These are phyloP conservation scores for Epizoanthus stellaris DNA, from an alignment of 92 coral and sea anemone genomes.

Conservation along the genomic window DNA sequence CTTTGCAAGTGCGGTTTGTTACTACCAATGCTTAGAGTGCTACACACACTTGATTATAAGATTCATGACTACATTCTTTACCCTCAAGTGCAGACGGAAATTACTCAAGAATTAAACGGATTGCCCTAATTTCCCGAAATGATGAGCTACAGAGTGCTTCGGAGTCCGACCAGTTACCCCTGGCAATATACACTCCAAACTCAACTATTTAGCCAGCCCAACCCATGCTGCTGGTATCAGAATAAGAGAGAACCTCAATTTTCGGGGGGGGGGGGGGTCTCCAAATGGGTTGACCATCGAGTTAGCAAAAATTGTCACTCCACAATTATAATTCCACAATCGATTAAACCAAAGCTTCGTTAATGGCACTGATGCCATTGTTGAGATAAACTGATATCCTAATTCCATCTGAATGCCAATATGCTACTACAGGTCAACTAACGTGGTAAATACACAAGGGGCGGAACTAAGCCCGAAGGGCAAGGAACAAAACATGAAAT, in stretches of 20 bases:
- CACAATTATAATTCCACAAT: not conserved
- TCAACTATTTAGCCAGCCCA: slow-evolving; percentile 47
- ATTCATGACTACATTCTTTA: not conserved
- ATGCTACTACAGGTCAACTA: not conserved
- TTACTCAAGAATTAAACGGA: not conserved
- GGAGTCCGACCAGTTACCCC: slow-evolving; percentile 46
- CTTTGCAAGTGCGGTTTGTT: slow-evolving; percentile 47
- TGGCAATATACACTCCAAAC: slow-evolving; percentile 32
- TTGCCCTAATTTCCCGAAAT: slow-evolving; percentile 53
- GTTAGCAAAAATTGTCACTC: too few relatives aligned
- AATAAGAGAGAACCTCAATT: not conserved
- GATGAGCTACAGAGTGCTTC: slow-evolving; percentile 52
- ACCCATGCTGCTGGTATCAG: slow-evolving; percentile 34
- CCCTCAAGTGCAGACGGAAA: not conserved
- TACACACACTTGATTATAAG: slow-evolving; percentile 9
- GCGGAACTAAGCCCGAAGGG: not conserved
- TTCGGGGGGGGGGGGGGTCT: too few relatives aligned
- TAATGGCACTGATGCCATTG: too few relatives aligned
- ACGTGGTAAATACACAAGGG: not conserved
- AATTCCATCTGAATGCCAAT: too few relatives aligned
- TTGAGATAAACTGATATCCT: too few relatives aligned
- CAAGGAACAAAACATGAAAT: not conserved
- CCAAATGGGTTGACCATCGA: too few relatives aligned
- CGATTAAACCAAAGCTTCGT: too few relatives aligned
- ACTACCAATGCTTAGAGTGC: slow-evolving; percentile 52